Percentiles rank a stretch among this genome's conserved stretches.
Conservation (phyloP, 2,797 vertebrate genomes). For the Heterohyrax brucei region DNA sequence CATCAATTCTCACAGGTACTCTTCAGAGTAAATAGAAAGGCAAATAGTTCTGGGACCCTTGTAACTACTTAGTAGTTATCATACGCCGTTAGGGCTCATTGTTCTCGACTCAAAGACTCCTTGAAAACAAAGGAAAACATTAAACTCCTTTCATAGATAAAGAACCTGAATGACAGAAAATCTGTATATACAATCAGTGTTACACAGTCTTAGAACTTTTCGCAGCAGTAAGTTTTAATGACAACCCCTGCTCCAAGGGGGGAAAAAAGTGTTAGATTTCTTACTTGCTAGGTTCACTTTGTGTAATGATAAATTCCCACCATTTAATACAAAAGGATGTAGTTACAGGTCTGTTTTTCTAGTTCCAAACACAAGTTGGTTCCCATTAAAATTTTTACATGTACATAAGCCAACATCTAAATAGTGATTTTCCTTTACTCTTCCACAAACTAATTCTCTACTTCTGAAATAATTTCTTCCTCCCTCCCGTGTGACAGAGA, state of each 20-base stretch:
- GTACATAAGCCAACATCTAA: background rate
- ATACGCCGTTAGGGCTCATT: conserved; percentile 19
- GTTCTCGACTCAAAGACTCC: conserved; percentile 57
- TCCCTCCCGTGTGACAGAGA: background rate
- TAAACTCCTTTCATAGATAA: conserved; percentile 65
- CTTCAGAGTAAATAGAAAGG: conserved; percentile 35
- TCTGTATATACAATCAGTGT: conserved; percentile 7
- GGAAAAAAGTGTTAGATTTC: conserved; percentile 49
- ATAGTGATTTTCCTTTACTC: background rate
- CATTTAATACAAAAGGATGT: conserved; percentile 54
- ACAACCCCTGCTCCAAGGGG: background rate
- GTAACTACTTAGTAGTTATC: conserved; percentile 32
- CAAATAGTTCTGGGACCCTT: background rate
- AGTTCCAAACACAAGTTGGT: background rate
- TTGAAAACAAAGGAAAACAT: conserved; percentile 76
- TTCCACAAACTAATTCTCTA: conserved; percentile 26
- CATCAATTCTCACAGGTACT: conserved; percentile 31
- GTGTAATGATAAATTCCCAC: conserved; percentile 69
- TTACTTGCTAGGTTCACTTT: conserved; percentile 54
- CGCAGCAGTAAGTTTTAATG: conserved; percentile 47
- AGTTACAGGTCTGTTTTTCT: conserved; percentile 9
- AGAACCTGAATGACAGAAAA: conserved; percentile 75
- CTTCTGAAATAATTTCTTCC: background rate
- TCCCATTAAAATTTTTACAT: background rate
- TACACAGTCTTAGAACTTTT: conserved; percentile 33